phyloP scores from a whole-genome alignment of 2,888 invertebrate genomes.

The Hyppa rectilinea region DNA sequence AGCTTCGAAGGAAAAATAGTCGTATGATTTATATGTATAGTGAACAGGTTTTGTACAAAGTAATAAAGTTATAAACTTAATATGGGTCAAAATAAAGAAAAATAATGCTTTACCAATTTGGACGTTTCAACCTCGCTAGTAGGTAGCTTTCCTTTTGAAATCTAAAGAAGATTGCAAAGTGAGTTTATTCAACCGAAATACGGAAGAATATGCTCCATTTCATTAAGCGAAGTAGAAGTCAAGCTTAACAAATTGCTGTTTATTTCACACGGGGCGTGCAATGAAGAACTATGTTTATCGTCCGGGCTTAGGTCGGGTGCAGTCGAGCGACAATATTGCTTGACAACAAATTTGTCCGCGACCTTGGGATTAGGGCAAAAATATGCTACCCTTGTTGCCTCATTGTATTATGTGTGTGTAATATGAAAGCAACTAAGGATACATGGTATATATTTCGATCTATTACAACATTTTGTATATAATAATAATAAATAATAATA shows the following conservation, averaged over 20 bases:
- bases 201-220: constrained; percentile 18
- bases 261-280: constrained; percentile 43
- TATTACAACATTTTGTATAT: too few relatives aligned
- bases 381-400: background rate
- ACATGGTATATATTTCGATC: too few relatives aligned
- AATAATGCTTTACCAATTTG: too few relatives aligned
- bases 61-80: background rate
- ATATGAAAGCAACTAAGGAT: background rate
- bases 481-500: too few relatives aligned
- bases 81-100: too few relatives aligned
- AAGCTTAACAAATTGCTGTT: constrained; percentile 46
- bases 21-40: too few relatives aligned
- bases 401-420: background rate
- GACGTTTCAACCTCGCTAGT: background rate
- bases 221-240: constrained; percentile 34
- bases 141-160: background rate
- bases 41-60: too few relatives aligned
- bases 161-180: background rate
- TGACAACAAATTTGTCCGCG: background rate
- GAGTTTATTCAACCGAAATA: background rate
- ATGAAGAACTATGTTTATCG: constrained; percentile 57
- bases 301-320: constrained; percentile 10
- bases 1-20: too few relatives aligned
- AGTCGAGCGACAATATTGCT: constrained; percentile 38
- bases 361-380: background rate